phyloP scores from a whole-genome alignment of 2,113 vertebrate genomes.

The Hyperoodon ampullatus region DNA sequence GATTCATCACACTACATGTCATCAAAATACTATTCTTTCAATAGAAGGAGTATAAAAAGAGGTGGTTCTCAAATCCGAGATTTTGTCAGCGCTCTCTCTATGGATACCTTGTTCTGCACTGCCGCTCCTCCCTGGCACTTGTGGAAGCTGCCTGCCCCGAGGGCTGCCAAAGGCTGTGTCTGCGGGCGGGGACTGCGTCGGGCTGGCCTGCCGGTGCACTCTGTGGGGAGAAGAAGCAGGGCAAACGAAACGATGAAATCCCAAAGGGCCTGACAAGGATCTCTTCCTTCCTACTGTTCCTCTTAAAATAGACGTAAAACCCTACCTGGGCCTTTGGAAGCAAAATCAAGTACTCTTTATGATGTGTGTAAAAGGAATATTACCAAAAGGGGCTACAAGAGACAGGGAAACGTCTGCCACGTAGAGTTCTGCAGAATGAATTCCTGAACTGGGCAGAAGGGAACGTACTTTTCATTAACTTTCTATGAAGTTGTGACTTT shows the following conservation, averaged over 20 bases:
- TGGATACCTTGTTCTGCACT: conserved; percentile 97
- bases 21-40: background rate
- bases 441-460: background rate
- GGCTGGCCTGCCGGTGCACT: conserved; percentile 89
- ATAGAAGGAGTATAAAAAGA: background rate
- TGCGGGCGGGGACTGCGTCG: conserved; percentile 87
- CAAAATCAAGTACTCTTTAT: background rate
- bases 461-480: background rate
- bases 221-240: conserved; percentile 84
- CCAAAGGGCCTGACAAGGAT: background rate
- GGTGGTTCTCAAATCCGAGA: conserved; percentile 68
- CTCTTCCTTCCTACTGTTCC: background rate
- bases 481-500: background rate
- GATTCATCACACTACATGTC: background rate
- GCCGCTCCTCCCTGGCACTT: conserved; percentile 95
- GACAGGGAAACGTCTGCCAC: background rate
- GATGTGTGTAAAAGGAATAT: background rate
- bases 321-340: background rate
- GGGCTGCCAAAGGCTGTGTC: conserved; percentile 91
- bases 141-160: conserved; percentile 95
- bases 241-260: conserved; percentile 31
- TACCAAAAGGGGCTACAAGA: background rate
- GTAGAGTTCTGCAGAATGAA: background rate
- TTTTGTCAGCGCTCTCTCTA: conserved; percentile 75
- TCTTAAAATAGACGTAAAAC: background rate